These are phyloP conservation scores for Tapirus indicus DNA, from an alignment of 2,797 vertebrate species.

Conservation along the genomic window DNA sequence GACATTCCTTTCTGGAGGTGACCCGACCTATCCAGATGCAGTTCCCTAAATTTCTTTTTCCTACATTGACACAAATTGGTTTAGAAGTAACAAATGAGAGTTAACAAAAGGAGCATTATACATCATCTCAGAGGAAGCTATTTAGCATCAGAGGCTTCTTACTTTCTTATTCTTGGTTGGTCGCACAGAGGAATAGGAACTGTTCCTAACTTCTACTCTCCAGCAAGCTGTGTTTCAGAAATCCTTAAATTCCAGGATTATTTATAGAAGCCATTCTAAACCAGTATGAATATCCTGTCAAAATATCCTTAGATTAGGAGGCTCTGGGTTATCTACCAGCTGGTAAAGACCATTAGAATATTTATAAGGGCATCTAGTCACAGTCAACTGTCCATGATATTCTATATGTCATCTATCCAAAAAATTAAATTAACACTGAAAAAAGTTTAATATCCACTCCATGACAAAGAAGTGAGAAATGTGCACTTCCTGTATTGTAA, in stretches of 20 bases:
- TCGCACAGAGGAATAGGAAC: not conserved
- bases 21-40: not conserved
- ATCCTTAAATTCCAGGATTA: not conserved
- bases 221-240: not conserved
- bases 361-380: not conserved
- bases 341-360: not conserved
- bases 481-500: not conserved
- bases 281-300: not conserved
- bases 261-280: not conserved
- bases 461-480: not conserved
- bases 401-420: not conserved
- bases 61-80: not conserved
- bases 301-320: not conserved
- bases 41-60: not conserved
- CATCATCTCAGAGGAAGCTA: not conserved
- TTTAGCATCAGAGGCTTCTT: not conserved
- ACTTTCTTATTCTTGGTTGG: not conserved
- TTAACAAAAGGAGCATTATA: not conserved
- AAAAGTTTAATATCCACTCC: not conserved
- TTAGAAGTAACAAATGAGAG: not conserved
- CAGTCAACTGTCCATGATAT: not conserved
- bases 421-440: not conserved
- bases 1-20: not conserved
- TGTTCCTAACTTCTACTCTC: not conserved
- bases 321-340: not conserved